Conservation (phyloP, 2,797 vertebrate genomes). For the Fringilla coelebs region DNA sequence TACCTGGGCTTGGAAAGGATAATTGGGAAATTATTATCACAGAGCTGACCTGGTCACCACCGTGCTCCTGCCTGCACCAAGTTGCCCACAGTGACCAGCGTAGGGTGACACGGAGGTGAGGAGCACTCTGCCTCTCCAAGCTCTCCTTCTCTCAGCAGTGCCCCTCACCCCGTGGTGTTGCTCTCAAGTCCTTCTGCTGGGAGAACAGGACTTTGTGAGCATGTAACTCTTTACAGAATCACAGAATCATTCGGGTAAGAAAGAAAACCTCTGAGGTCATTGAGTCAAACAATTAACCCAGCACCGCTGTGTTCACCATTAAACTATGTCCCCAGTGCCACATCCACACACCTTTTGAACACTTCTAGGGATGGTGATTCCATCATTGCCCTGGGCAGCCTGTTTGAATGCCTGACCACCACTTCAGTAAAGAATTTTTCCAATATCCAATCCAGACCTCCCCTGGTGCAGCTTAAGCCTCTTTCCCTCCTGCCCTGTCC, state of each 20-base stretch:
- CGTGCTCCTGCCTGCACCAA: rapidly evolving
- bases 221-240: background rate
- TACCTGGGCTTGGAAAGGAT: background rate
- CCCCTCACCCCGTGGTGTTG: background rate
- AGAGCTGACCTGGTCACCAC: background rate
- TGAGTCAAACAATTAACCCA: background rate
- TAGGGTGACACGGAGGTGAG: background rate
- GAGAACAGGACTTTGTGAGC: background rate
- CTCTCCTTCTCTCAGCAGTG: background rate
- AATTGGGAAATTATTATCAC: background rate
- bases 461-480: background rate
- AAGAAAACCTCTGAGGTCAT: background rate
- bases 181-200: background rate
- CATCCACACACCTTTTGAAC: background rate
- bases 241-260: too few species aligned
- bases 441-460: background rate
- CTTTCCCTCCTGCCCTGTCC: background rate
- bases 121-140: background rate
- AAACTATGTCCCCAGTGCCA: background rate
- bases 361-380: background rate
- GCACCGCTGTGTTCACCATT: background rate
- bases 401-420: background rate
- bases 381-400: background rate
- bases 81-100: background rate
- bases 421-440: background rate